Evolutionary conservation across 1,140 invertebrate species (phyloP).

Genomic region (Philotrypesis tridentata): DNA sequence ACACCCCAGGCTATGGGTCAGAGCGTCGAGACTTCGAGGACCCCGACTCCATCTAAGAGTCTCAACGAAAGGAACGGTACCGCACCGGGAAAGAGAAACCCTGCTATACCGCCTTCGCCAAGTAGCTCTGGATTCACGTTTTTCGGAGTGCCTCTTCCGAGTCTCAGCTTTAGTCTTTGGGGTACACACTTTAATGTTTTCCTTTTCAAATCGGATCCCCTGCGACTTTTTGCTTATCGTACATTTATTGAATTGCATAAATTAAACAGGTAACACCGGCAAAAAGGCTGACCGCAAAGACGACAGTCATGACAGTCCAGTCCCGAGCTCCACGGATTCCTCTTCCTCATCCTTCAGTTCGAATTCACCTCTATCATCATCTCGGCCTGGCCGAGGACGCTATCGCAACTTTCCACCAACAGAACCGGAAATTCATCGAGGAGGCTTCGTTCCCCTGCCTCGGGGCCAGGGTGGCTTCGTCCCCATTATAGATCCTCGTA

Average conservation of each 20-base stretch:
- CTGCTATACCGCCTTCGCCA: slow-evolving; percentile 57
- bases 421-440: slow-evolving; percentile 80
- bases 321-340: background rate
- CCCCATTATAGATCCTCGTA: slow-evolving; percentile 78
- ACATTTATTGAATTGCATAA: background rate
- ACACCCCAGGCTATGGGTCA: background rate
- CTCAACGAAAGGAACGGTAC: background rate
- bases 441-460: slow-evolving; percentile 84
- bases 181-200: slow-evolving; percentile 59
- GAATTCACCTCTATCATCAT: background rate
- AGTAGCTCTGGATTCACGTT: slow-evolving; percentile 83
- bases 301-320: slow-evolving; percentile 58
- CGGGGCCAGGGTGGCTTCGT: slow-evolving; percentile 80
- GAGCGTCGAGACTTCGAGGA: background rate
- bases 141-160: slow-evolving; percentile 87
- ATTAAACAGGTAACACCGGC: slow-evolving; percentile 50
- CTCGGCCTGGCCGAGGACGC: slow-evolving; percentile 61
- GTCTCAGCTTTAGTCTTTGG: slow-evolving; percentile 81
- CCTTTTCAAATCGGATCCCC: background rate
- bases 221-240: too few relatives aligned
- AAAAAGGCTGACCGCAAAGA: slow-evolving; percentile 73
- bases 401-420: slow-evolving; percentile 71
- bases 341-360: background rate
- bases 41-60: background rate
- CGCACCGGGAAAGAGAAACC: background rate